Evolutionary conservation across 2,113 vertebrate species (phyloP), one percentile per base, ranked within the genome.

Genomic region (Equus quagga): DNA sequence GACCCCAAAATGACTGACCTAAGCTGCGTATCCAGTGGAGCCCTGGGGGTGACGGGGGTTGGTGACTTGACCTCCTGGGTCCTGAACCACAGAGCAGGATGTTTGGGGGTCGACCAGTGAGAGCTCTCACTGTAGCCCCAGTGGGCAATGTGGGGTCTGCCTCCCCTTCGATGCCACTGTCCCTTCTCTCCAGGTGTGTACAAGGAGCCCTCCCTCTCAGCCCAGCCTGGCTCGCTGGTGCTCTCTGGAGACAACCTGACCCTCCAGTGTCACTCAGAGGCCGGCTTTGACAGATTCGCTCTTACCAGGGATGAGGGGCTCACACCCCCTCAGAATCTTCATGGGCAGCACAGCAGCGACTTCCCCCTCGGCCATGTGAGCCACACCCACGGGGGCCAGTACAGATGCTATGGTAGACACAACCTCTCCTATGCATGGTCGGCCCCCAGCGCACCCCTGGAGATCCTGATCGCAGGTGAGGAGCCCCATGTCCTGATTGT

Each of bases 401-500:
- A 96, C 54, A 2, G 17, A 1, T 91, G 89, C 72, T 67, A 76
- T 14, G 1, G 36, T 0, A 5, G 5, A 23, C 46, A 12, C 21
- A 12, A 2, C 8, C 8, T 10, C 8, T 41, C 13, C 26, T 10
- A 13, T 1, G 1, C 0, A 0, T 62, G 80, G 79, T 93, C 67
- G 0, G 1, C 14, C 2, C 26, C 33, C 28, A 76, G 80, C 2
- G 13, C 31, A 13, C 46, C 33, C 26, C 31, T 94, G 60, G 23
- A 76, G 21, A 18, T 86, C 23, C 64, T 95, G 64, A 3, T 84
- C 2, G 0, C 5, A 1, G 75, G 83, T 96, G 54, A 58, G 65
- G 72, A 0, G 4, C 36, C 62, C 21, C 58, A 8, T 0, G n/a
- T 99, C 99, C 44, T 99, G 13, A 0, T 97, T 98, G 1, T 99